Conservation (phyloP, 2,888 invertebrate species). For the Machimus atricapillus region DNA sequence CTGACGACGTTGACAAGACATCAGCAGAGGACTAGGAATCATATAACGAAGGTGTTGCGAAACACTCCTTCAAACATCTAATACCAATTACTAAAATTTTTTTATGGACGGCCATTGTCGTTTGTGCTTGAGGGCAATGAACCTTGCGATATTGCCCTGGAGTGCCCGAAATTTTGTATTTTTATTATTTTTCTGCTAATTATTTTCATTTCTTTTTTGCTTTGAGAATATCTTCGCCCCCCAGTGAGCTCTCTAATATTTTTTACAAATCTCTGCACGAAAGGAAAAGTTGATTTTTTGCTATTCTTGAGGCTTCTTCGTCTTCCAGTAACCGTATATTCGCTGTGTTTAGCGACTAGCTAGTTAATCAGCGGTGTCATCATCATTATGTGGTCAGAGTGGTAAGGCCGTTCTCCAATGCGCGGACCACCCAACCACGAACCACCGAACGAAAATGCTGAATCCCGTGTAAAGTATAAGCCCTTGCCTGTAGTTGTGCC, state of each 20-base stretch:
- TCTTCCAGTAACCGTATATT: neutral
- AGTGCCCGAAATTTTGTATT: neutral
- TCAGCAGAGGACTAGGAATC: neutral
- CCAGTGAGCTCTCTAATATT: neutral
- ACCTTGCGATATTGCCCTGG: neutral
- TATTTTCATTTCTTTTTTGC: neutral
- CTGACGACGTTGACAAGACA: neutral
- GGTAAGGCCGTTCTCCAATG: too few relatives aligned
- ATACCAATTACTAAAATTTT: neutral
- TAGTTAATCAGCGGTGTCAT: conserved; percentile 19
- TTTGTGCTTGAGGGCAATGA: neutral
- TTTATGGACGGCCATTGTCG: neutral
- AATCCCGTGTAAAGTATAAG: too few relatives aligned
- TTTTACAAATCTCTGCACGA: neutral
- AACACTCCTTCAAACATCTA: neutral
- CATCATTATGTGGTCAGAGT: conserved; percentile 13
- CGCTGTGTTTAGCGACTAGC: neutral
- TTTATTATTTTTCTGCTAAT: neutral
- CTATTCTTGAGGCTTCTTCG: neutral
- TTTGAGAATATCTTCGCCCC: neutral
- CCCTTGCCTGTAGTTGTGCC: too few relatives aligned
- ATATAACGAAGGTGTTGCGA: neutral
- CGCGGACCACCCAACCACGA: too few relatives aligned
- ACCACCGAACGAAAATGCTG: too few relatives aligned
- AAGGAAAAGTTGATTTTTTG: neutral